phyloP scores from a whole-genome alignment of 2,113 vertebrate genomes.

The Phrynosoma blainvillii region DNA sequence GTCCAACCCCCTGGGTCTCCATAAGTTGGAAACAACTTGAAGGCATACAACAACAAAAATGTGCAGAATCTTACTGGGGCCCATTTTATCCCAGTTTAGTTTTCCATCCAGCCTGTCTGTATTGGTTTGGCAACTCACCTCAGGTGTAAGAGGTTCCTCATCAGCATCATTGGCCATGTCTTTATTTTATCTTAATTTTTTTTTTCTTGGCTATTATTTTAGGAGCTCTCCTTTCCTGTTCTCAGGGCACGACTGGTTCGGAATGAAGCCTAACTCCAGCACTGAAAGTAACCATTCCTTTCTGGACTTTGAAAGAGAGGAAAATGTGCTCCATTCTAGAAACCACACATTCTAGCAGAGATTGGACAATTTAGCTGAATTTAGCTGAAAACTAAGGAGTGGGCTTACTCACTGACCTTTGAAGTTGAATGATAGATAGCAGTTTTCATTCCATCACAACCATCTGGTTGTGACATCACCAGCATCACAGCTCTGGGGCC shows the following conservation, averaged over 20 bases:
- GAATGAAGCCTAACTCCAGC: background rate
- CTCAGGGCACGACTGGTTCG: background rate
- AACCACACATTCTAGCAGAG: background rate
- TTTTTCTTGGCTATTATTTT: background rate
- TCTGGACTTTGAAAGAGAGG: background rate
- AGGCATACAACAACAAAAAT: too few species aligned
- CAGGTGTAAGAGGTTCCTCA: background rate
- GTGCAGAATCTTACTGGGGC: background rate
- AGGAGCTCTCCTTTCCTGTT: background rate
- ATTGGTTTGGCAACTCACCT: constrained; percentile 4
- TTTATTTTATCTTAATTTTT: too few species aligned
- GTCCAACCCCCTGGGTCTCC: too few species aligned
- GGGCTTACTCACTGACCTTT: too few species aligned
- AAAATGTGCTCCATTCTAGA: background rate
- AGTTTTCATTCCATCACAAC: background rate
- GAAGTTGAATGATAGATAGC: background rate
- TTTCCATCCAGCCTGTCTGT: background rate
- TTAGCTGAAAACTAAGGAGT: background rate
- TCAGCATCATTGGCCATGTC: background rate
- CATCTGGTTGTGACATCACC: constrained; percentile 20
- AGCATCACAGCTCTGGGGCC: background rate
- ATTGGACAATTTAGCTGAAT: background rate
- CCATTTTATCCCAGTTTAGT: background rate
- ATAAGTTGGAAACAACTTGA: too few species aligned
- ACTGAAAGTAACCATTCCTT: background rate